Base-by-base conservation (phyloP, 2,888 invertebrate species). In the Notocelia uddmanniana region DNA sequence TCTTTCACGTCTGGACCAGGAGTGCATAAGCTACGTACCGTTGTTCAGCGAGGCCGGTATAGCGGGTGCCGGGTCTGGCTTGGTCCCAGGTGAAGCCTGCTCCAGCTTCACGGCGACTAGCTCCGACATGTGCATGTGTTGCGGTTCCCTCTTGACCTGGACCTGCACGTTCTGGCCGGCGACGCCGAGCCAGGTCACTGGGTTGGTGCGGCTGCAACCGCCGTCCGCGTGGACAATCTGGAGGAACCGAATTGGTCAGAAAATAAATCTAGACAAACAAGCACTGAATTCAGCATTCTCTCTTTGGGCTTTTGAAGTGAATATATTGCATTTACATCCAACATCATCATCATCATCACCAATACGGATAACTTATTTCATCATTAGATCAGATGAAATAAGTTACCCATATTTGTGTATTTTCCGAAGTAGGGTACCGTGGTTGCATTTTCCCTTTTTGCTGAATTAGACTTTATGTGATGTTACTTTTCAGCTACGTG, bases 181-280 rank as follows among this genome's bases (percentile, higher is more conserved):
- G 73, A 92, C 87, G 18, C 92, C 93, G 19, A 88, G 85, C 96
- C 96, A 96, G 71, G 96, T 95, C 73, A 96, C 94, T 3, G 96
- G 96, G 85, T 96, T 95, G 11, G 96, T 96, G 59, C 96, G 92
- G 83, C 96, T 96, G 85, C 96, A 96, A 1, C 96, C 96, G 69
- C 95, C 94, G 77, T 95, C 95, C 37, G 93, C 83, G 80, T 92
- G 93, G 69, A 92, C 84, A n/a, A 92, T 84, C 93, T 93, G 75
- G 6, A 5, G 10, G n/a, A 48, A n/a, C 31, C 8, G 18, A 3
- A 1, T 57, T 31, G 10, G 15, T 5, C 0, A 55, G 23, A 26
- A 26, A 50, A 18, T 19, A 18, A 3, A 2, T 50, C n/a, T 50
- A 50, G 6, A 50, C 18, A 13, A 52, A n/a, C n/a, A n/a, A n/a